Conservation (phyloP, 1,140 invertebrate species). For the Bombus impatiens region DNA sequence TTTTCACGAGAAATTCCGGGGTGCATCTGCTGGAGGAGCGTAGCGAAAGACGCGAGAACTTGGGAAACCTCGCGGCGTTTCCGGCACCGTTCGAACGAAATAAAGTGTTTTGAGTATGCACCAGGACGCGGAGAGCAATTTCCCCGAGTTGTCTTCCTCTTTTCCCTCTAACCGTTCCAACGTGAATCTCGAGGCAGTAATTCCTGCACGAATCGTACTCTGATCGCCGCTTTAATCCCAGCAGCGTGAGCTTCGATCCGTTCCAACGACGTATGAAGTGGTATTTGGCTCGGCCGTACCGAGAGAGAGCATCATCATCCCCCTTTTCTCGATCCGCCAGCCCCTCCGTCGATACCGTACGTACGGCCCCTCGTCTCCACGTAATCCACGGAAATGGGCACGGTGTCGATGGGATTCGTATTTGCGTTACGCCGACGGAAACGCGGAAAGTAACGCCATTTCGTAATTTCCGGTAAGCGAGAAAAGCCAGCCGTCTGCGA, state of each 20-base stretch:
- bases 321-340: constrained; percentile 46
- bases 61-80: background rate
- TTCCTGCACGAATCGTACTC: constrained; percentile 40
- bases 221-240: constrained; percentile 60
- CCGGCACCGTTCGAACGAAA: constrained; percentile 3
- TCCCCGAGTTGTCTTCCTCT: constrained; percentile 37
- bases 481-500: constrained; percentile 35
- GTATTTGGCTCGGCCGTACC: constrained; percentile 51
- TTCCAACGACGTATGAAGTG: constrained; percentile 56
- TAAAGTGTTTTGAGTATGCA: constrained; percentile 28
- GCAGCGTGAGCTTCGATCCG: constrained; percentile 54
- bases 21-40: background rate
- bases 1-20: background rate
- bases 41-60: background rate
- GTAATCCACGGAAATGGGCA: constrained; percentile 72
- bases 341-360: constrained; percentile 9
- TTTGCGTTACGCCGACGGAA: constrained; percentile 68
- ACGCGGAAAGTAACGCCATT: constrained; percentile 73
- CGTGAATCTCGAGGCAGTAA: constrained; percentile 45
- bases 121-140: background rate
- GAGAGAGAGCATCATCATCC: constrained; percentile 20
- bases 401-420: constrained; percentile 66
- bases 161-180: no score
- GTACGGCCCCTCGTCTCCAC: constrained; percentile 42
- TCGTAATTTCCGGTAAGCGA: constrained; percentile 72